A percentile compares a stretch with the other conserved stretches of the same genome.
Conservation (phyloP, 2,797 vertebrate genomes). For the Myoxocephalus aenaeus region DNA sequence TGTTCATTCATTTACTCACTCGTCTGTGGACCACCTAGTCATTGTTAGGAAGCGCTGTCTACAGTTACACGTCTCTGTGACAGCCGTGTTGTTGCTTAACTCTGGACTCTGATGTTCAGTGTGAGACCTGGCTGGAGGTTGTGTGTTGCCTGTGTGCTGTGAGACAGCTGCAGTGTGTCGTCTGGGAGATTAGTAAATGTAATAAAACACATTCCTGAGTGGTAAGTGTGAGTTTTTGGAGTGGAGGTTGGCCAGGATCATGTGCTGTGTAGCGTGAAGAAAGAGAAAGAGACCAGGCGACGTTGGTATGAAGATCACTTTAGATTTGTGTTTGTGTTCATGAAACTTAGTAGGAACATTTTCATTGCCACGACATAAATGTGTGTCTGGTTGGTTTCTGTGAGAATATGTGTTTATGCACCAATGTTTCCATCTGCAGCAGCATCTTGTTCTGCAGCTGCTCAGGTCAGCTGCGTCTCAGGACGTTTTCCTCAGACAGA, state of each 20-base stretch:
- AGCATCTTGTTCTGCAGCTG: conserved; percentile 23
- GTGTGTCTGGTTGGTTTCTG: neutral
- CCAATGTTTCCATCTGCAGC: neutral
- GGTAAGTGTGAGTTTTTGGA: conserved; percentile 39
- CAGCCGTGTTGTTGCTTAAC: too few species aligned
- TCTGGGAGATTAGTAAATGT: conserved; percentile 54
- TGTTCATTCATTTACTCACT: conserved; percentile 25
- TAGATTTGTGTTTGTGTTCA: neutral
- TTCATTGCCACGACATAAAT: neutral
- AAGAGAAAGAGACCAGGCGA: conserved; percentile 12
- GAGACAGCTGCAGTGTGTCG: conserved; percentile 27
- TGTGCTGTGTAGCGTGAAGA: conserved; percentile 42
- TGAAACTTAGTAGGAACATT: neutral
- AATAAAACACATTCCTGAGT: conserved; percentile 46
- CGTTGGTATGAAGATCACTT: neutral
- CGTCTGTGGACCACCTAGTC: neutral
- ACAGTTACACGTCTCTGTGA: neutral
- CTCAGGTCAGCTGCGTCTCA: neutral
- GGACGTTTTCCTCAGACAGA: neutral
- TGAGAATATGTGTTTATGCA: neutral
- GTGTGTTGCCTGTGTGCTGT: neutral
- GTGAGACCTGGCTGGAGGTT: neutral
- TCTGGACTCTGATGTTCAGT: too few species aligned
- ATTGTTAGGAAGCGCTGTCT: too few species aligned
- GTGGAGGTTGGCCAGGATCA: conserved; percentile 11